A percentile compares a stretch with the other conserved stretches of the same genome.
phyloP scores from a whole-genome alignment of 2,888 invertebrate species.

The Phengaris arion region DNA sequence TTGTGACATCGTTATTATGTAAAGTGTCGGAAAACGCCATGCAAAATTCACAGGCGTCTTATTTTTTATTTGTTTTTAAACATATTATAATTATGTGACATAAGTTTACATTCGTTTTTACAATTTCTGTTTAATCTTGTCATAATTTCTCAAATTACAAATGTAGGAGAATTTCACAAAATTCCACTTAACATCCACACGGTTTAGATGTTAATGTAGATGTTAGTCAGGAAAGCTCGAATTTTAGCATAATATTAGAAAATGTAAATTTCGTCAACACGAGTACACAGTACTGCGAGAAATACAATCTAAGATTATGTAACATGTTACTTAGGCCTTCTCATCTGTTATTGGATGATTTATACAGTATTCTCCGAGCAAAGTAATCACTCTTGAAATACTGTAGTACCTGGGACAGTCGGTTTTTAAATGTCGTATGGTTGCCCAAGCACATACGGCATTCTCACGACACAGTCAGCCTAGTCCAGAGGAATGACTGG shows the following conservation, averaged over 20 bases:
- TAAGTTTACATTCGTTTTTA: neutral
- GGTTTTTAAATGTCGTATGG: too few species aligned
- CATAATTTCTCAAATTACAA: neutral
- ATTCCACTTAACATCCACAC: neutral
- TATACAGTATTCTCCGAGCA: too few species aligned
- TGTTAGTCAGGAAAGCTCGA: neutral
- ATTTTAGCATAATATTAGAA: neutral
- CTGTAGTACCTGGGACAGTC: too few species aligned
- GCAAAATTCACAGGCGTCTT: neutral
- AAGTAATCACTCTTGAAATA: too few species aligned
- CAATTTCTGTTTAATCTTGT: neutral
- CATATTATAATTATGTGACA: neutral
- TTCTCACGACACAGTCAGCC: too few species aligned
- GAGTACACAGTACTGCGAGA: neutral
- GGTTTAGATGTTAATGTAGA: neutral
- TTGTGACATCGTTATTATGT: neutral
- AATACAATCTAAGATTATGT: neutral
- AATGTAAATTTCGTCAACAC: slow-evolving; percentile 4
- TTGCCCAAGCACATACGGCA: too few species aligned
- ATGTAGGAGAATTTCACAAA: slow-evolving; percentile 4
- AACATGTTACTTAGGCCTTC: neutral
- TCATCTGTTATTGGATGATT: too few species aligned
- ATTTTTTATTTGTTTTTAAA: neutral
- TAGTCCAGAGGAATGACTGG: too few species aligned
- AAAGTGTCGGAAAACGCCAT: neutral